Evolutionary conservation across 1,140 invertebrate genomes (phyloP).

Genomic region (Belonocnema kinseyi): DNA sequence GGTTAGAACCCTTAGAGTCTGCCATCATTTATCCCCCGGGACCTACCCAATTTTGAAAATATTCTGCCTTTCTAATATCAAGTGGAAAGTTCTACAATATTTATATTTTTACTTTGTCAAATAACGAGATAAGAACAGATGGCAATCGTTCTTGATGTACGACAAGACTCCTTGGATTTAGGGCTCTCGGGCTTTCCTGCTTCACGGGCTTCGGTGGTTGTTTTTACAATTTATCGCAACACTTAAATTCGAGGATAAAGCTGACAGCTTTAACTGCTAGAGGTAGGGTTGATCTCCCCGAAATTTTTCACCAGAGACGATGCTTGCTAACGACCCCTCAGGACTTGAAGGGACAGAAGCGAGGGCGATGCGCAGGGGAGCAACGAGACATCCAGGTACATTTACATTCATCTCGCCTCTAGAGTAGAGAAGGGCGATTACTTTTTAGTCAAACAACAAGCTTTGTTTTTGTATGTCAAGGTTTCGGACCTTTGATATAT

Average conservation of each 20-base stretch:
- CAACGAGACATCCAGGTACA: conserved; percentile 18
- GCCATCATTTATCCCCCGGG: too few relatives aligned
- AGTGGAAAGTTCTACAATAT: neutral
- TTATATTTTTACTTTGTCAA: neutral
- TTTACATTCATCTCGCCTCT: conserved; percentile 19
- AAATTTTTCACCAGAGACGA: conserved; percentile 19
- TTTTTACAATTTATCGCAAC: conserved; percentile 13
- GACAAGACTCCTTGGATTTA: neutral
- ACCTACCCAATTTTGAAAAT: too few relatives aligned
- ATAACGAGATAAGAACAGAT: neutral
- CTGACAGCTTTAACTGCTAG: neutral
- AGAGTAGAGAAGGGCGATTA: conserved; percentile 19
- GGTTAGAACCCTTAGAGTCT: too few relatives aligned
- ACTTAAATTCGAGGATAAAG: conserved; percentile 5
- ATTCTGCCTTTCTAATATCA: too few relatives aligned
- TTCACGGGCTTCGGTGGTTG: neutral
- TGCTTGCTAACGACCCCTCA: conserved; percentile 10
- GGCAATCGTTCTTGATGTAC: neutral
- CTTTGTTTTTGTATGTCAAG: neutral
- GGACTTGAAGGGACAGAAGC: neutral
- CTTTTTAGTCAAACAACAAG: conserved; percentile 5
- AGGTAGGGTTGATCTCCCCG: neutral
- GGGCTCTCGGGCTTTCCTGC: neutral
- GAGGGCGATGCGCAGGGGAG: neutral
- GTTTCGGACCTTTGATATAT: too few relatives aligned